Evolutionary conservation across 2,113 vertebrate species (phyloP).

Genomic region (Mesembrinibis cayennensis): DNA sequence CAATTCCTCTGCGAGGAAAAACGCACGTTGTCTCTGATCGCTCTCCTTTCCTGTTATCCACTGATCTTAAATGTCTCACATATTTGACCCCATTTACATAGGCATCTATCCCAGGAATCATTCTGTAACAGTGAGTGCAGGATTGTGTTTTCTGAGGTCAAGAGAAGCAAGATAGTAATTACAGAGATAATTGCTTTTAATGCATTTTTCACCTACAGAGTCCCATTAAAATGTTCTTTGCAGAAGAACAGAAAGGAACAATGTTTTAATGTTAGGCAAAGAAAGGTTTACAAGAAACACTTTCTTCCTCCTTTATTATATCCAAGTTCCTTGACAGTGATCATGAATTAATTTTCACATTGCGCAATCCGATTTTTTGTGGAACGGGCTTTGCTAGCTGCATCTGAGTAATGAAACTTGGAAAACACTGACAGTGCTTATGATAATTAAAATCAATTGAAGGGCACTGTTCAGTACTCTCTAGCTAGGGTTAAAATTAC

Average conservation of each 20-base stretch:
- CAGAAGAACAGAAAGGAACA: slow-evolving; percentile 23
- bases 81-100: slow-evolving; percentile 11
- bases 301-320: slow-evolving; percentile 24
- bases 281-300: slow-evolving; percentile 38
- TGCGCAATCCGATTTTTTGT: neutral
- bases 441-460: slow-evolving; percentile 5
- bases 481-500: neutral
- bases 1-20: neutral
- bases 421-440: neutral
- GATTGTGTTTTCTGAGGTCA: slow-evolving; percentile 26
- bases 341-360: slow-evolving; percentile 32
- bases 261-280: slow-evolving; percentile 33
- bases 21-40: fast-evolving
- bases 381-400: neutral
- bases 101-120: neutral
- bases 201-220: slow-evolving; percentile 46
- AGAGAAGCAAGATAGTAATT: slow-evolving; percentile 29
- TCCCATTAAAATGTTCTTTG: slow-evolving; percentile 45
- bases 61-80: neutral
- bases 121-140: neutral
- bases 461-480: neutral
- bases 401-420: neutral
- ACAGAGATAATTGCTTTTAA: slow-evolving; percentile 59
- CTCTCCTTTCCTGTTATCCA: neutral
- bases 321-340: slow-evolving; percentile 10